Evolutionary conservation across 2,888 invertebrate species (phyloP).

Genomic region (Diarsia brunnea): DNA sequence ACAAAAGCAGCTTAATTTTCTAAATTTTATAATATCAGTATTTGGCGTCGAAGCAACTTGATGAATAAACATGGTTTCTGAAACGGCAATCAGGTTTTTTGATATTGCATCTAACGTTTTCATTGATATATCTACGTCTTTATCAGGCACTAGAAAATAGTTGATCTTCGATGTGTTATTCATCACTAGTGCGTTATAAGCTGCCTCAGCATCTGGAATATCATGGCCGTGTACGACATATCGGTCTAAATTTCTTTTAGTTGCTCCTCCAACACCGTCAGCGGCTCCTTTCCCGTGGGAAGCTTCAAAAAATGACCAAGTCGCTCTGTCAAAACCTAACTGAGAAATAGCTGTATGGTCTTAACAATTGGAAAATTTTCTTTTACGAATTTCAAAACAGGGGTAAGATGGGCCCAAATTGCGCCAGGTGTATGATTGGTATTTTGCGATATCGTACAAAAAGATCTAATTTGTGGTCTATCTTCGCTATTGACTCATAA

Average conservation of each 20-base stretch:
- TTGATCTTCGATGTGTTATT: background rate
- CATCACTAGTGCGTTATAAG: background rate
- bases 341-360: slow-evolving; percentile 9
- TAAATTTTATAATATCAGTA: too few species aligned
- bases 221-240: slow-evolving; percentile 39
- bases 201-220: slow-evolving; percentile 13
- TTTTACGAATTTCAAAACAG: background rate
- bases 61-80: too few species aligned
- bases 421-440: background rate
- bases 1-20: too few species aligned
- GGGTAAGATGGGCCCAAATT: slow-evolving; percentile 1
- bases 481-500: background rate
- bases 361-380: slow-evolving; percentile 10
- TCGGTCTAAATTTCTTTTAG: slow-evolving; percentile 49
- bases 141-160: slow-evolving; percentile 1
- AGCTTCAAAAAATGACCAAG: slow-evolving; percentile 6
- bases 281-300: slow-evolving; percentile 34
- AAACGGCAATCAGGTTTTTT: slow-evolving; percentile 7
- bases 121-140: background rate
- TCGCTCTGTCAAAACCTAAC: slow-evolving; percentile 1
- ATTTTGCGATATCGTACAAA: slow-evolving; percentile 8
- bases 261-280: slow-evolving; percentile 53
- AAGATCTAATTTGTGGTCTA: background rate
- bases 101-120: background rate
- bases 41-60: too few species aligned